Base-by-base conservation (phyloP, 37 sponge, comb jelly and placozoan species). In the Dysidea cf. avara region DNA sequence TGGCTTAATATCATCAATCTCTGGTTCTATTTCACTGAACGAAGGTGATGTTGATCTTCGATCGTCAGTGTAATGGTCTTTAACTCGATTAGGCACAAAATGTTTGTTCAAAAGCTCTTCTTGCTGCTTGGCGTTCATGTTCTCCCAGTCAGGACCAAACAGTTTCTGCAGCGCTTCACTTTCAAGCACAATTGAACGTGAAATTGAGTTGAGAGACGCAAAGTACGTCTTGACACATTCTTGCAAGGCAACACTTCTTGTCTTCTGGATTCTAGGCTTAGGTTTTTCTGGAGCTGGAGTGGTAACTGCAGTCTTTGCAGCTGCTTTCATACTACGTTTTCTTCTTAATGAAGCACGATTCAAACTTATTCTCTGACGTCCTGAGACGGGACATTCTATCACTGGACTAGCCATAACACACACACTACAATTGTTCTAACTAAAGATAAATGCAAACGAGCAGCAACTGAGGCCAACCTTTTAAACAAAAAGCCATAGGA, bases 171-270 rank as follows among this genome's bases (percentile, higher is more conserved):
- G 78, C 2, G 66, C 71, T 34, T 81, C 82, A n/a, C 61, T 84
- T 38, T 90, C 91, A 48, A 81, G 74, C 9, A 85, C 71, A 30
- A 90, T 85, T 13, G 86, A 76, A 16, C 86, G 86, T 0, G 86
- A 52, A 56, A 90, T 75, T 2, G 76, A 60, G 55, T 78, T 81
- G 28, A 85, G 77, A 16, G 86, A 85, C 30, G 61, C 61, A 35
- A 90, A 81, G 74, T 90, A 90, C 37, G 38, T 30, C 39, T 34
- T 71, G 37, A 71, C 37, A 28, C 54, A 54, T 11, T 34, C 56
- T 18, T 71, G 71, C 71, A 71, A 20, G 1, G 20, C 33, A 7
- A n/a, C 36, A 37, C 57, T 55, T 56, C 25, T 74, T 65, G 39
- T 61, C 71, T 2, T 46, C 47, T 3, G 80, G 80, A 47, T 9